Conservation (phyloP, 2,797 vertebrate species). For the Malurus splendens region DNA sequence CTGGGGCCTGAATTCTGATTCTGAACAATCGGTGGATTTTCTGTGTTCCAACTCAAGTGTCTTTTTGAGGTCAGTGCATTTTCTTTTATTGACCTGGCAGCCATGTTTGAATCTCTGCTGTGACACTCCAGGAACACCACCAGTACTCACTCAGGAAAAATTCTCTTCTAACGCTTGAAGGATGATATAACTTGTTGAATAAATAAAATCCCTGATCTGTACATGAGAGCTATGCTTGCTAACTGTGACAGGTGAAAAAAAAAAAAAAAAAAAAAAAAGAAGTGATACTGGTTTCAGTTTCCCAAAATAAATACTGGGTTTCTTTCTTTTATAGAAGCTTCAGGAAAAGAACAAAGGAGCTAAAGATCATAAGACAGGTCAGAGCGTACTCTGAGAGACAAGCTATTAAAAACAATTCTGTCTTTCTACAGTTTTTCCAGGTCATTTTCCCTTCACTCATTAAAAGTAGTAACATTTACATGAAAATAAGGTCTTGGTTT, state of each 20-base stretch:
- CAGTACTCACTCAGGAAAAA: neutral
- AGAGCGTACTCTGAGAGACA: neutral
- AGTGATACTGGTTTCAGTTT: neutral
- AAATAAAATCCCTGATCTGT: neutral
- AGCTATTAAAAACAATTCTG: slow-evolving; percentile 18
- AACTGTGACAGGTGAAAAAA: neutral
- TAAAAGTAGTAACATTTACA: slow-evolving; percentile 25
- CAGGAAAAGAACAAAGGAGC: slow-evolving; percentile 23
- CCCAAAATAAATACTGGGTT: neutral
- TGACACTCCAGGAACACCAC: neutral
- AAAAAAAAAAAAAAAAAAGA: neutral
- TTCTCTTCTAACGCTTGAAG: neutral
- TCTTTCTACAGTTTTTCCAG: slow-evolving; percentile 25
- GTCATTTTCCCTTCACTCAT: slow-evolving; percentile 27
- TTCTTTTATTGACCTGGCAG: neutral
- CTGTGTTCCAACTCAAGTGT: neutral
- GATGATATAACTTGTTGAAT: neutral
- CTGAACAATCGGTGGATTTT: neutral
- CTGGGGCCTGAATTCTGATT: neutral
- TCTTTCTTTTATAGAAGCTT: neutral
- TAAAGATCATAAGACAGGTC: slow-evolving; percentile 21
- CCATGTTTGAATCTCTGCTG: neutral
- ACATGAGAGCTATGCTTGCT: neutral
- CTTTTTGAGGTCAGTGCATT: neutral
- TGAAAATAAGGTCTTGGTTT: slow-evolving; percentile 25